phyloP scores from a whole-genome alignment of 2,113 vertebrate species.

The Balaenoptera acutorostrata region DNA sequence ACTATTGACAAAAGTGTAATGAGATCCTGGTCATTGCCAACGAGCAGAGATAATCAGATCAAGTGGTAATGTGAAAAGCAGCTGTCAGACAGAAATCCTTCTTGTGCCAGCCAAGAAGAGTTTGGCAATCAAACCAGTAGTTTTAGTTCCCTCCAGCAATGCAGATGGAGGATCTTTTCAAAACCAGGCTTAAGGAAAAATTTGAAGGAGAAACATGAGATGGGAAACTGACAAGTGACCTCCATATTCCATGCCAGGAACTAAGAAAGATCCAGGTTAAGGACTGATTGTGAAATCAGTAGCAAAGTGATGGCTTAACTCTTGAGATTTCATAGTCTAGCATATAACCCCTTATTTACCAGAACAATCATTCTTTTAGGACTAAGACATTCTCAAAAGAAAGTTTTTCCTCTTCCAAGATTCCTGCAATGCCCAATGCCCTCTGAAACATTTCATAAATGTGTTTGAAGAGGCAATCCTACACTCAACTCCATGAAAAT shows the following conservation, averaged over 20 bases:
- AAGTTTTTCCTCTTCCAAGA: background rate
- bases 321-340: background rate
- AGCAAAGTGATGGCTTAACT: background rate
- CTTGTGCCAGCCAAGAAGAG: background rate
- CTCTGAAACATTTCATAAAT: background rate
- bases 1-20: slow-evolving; percentile 65
- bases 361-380: background rate
- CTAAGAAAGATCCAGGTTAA: background rate
- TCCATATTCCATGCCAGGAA: background rate
- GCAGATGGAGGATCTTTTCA: slow-evolving; percentile 56
- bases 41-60: slow-evolving; percentile 68
- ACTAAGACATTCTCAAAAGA: background rate
- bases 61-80: slow-evolving; percentile 62
- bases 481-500: background rate
- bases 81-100: slow-evolving; percentile 59
- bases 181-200: slow-evolving; percentile 50
- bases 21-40: slow-evolving; percentile 65
- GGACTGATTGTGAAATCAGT: background rate
- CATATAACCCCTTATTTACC: background rate
- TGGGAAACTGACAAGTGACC: background rate
- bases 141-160: slow-evolving; percentile 2
- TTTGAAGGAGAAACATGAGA: background rate
- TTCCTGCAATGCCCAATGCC: background rate
- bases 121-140: slow-evolving; percentile 65
- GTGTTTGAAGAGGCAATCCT: background rate